phyloP scores from a whole-genome alignment of 2,113 vertebrate genomes.

The Canis aureus region DNA sequence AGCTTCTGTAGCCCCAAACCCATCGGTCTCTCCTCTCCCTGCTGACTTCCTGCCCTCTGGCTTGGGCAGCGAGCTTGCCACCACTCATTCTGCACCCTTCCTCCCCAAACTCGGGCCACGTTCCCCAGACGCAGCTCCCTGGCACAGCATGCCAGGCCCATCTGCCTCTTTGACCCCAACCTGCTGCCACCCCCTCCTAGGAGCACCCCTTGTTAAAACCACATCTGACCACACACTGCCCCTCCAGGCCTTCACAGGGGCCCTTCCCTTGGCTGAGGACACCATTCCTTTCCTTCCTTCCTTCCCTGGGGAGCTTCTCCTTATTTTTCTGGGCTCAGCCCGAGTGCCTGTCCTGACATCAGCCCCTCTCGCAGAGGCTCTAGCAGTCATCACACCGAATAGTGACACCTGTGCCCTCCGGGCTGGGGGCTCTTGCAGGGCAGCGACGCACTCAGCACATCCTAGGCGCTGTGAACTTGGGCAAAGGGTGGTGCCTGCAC shows the following conservation, averaged over 20 bases:
- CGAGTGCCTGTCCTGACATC: background rate
- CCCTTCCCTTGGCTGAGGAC: background rate
- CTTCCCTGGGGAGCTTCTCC: background rate
- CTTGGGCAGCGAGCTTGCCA: background rate
- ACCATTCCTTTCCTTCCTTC: background rate
- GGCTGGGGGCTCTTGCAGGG: background rate
- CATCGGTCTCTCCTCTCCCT: background rate
- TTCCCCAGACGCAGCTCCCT: background rate
- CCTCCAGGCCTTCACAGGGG: background rate
- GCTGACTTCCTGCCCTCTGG: background rate
- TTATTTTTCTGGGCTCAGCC: background rate
- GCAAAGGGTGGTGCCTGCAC: accelerated
- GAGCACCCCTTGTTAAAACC: background rate
- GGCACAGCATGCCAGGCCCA: background rate
- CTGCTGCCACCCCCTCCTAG: background rate
- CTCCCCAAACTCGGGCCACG: accelerated
- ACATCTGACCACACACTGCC: background rate
- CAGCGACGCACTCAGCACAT: accelerated
- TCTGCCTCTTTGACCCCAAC: background rate
- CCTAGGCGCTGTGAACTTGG: accelerated
- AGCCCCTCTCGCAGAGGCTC: background rate
- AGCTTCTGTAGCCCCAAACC: accelerated
- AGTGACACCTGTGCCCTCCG: accelerated
- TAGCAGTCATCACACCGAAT: background rate
- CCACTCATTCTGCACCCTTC: background rate